Conservation (phyloP, 2,113 vertebrate species). For the Bothrops jararaca region DNA sequence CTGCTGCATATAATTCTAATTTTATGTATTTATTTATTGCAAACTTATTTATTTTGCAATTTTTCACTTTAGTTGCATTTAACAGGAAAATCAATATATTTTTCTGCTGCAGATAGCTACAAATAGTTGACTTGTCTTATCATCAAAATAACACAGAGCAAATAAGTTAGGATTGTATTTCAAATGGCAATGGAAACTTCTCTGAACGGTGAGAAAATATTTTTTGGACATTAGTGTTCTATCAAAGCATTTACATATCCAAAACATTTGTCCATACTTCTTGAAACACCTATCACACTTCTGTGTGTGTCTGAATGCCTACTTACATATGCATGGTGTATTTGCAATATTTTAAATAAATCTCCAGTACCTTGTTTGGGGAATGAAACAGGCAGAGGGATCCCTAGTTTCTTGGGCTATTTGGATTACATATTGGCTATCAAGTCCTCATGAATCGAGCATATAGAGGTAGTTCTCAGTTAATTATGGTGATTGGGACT, state of each 20-base stretch:
- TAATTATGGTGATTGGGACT: not conserved
- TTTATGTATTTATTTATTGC: not conserved
- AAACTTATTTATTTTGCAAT: not conserved
- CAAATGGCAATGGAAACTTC: not conserved
- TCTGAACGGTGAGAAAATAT: not conserved
- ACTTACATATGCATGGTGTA: not conserved
- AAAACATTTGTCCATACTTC: not conserved
- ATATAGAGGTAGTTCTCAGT: not conserved
- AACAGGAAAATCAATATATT: not conserved
- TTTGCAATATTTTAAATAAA: slow-evolving; percentile 3
- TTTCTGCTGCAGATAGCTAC: not conserved
- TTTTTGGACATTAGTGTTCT: not conserved
- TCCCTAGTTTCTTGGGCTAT: not conserved
- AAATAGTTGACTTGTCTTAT: not conserved
- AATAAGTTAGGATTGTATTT: not conserved
- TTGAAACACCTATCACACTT: not conserved
- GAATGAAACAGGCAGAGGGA: not conserved
- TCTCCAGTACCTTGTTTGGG: not conserved
- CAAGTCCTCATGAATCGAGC: not conserved
- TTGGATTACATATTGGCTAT: not conserved
- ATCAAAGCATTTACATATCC: not conserved
- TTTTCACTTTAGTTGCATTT: not conserved
- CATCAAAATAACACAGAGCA: not conserved
- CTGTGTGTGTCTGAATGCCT: not conserved
- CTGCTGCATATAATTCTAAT: not conserved